Evolutionary conservation across 2,888 invertebrate species (phyloP).

Genomic region (Platynereis dumerilii): DNA sequence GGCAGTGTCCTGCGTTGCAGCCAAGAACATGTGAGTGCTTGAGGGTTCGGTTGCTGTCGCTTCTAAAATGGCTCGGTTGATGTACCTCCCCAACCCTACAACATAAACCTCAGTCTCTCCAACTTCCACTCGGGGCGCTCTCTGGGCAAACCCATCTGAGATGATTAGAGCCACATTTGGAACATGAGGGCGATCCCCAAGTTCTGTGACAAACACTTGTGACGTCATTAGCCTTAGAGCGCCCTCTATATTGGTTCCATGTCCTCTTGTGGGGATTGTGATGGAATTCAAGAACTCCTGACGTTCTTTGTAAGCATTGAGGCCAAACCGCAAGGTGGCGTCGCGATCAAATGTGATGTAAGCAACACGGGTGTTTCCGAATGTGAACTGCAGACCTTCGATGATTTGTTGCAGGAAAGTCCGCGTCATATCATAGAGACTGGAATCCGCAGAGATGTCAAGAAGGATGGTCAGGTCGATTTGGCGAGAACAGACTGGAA

Average conservation of each 20-base stretch:
- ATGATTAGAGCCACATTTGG: conserved; percentile 17
- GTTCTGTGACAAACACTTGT: conserved; percentile 6
- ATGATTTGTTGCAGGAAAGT: conserved; percentile 11
- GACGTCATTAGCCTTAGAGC: conserved; percentile 3
- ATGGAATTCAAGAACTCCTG: conserved; percentile 16
- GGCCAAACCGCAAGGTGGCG: conserved; percentile 8
- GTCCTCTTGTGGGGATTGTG: not conserved
- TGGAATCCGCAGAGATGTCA: conserved; percentile 9
- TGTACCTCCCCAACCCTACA: conserved; percentile 11
- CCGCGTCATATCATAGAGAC: conserved; percentile 2
- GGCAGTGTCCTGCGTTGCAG: too few species aligned
- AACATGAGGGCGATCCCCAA: conserved; percentile 13
- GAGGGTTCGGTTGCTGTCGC: too few species aligned
- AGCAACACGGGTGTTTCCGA: conserved; percentile 12
- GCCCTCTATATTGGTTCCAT: conserved; percentile 6
- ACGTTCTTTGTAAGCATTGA: conserved; percentile 4
- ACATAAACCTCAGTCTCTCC: conserved; percentile 9
- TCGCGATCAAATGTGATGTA: conserved; percentile 11
- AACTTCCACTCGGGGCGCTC: conserved; percentile 4
- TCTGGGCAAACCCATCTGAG: conserved; percentile 10
- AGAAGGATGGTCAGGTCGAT: conserved; percentile 19
- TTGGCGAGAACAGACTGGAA: conserved; percentile 11
- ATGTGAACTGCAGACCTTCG: conserved; percentile 17
- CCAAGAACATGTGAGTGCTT: too few species aligned
- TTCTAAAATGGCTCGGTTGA: conserved; percentile 5